Conservation (phyloP, 2,888 invertebrate species). For the Scaptomyza tumidula region DNA sequence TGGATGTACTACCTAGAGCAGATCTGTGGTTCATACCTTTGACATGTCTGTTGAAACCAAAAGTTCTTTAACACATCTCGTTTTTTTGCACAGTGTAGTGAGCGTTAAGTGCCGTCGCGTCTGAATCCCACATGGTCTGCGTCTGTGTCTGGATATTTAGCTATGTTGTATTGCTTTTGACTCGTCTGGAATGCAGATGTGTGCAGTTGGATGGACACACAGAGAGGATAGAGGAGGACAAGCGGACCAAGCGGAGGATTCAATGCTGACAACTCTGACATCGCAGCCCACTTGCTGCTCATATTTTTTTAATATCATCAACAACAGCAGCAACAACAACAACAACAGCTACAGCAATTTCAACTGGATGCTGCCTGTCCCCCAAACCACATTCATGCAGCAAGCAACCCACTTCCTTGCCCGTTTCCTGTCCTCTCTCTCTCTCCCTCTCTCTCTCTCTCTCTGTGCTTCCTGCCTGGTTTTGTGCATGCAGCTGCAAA, state of each 20-base stretch:
- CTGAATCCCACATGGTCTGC: slow-evolving; percentile 78
- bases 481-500: slow-evolving; percentile 69
- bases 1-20: no score
- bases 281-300: slow-evolving; percentile 73
- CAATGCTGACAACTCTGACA: slow-evolving; percentile 34
- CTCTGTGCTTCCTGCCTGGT: not conserved
- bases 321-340: slow-evolving; percentile 31
- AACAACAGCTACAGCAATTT: slow-evolving; percentile 20
- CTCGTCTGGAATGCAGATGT: slow-evolving; percentile 79
- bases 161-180: slow-evolving; percentile 42
- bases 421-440: slow-evolving; percentile 1
- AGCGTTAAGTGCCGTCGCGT: slow-evolving; percentile 71
- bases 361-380: slow-evolving; percentile 15
- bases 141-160: slow-evolving; percentile 7
- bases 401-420: slow-evolving; percentile 57
- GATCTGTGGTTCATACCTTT: no score
- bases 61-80: no score
- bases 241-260: not conserved
- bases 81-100: slow-evolving; percentile 5
- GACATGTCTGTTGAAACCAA: no score
- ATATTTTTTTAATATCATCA: slow-evolving; percentile 59
- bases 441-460: not conserved
- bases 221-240: not conserved
- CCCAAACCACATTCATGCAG: slow-evolving; percentile 24
- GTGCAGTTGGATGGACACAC: slow-evolving; percentile 23